Evolutionary conservation across 2,113 vertebrate genomes (phyloP).

Genomic region (Gasterosteus nipponicus): DNA sequence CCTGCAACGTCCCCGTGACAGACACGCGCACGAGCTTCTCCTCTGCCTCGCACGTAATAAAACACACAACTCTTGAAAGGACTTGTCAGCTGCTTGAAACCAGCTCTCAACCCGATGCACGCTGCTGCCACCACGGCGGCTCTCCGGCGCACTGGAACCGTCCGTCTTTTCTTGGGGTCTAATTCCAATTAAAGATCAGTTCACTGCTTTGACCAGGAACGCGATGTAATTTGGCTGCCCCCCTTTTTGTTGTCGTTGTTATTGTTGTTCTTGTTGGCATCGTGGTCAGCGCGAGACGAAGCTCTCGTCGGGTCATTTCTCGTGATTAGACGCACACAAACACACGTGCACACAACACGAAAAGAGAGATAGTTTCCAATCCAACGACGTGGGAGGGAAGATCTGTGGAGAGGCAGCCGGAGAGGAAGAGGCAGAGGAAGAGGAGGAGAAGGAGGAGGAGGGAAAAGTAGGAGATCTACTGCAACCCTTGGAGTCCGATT

Average conservation of each 20-base stretch:
- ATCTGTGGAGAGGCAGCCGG: conserved; percentile 38
- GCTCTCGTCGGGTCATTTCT: conserved; percentile 13
- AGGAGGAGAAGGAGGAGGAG: neutral
- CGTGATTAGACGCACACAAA: neutral
- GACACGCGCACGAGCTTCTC: neutral
- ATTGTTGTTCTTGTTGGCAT: conserved; percentile 12
- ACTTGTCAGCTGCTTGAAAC: conserved; percentile 13
- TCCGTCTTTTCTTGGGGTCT: neutral
- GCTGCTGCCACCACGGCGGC: neutral
- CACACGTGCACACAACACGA: neutral
- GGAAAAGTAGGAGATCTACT: conserved; percentile 55
- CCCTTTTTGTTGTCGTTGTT: neutral
- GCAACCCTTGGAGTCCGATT: conserved; percentile 60
- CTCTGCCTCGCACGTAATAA: neutral
- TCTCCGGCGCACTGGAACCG: neutral
- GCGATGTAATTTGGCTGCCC: conserved; percentile 4
- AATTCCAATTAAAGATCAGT: conserved; percentile 17
- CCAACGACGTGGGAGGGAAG: conserved; percentile 54
- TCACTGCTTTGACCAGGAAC: conserved; percentile 40
- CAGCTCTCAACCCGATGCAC: neutral
- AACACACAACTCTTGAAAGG: conserved; percentile 14
- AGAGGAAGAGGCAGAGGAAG: conserved; percentile 25
- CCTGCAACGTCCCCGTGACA: neutral
- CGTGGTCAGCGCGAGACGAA: conserved; percentile 25
- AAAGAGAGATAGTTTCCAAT: conserved; percentile 21